Percentiles rank a stretch among this genome's conserved stretches.
These are phyloP conservation scores for Cantharis rufa DNA, from an alignment of 2,888 invertebrate genomes.

Conservation along the genomic window DNA sequence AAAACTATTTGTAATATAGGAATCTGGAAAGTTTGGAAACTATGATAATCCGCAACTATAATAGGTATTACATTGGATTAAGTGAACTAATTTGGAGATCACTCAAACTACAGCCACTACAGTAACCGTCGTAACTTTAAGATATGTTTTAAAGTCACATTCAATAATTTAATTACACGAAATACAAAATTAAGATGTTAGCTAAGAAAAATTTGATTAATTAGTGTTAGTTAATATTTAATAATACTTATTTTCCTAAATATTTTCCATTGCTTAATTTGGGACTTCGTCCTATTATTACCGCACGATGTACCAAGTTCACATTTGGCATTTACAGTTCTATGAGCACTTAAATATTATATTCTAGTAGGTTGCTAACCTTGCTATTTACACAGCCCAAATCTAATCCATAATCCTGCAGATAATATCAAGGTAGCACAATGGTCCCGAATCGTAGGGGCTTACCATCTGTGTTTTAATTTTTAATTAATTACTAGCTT, in stretches of 20 bases:
- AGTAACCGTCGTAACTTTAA: neutral
- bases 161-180: neutral
- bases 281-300: no score
- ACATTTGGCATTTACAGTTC: no score
- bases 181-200: neutral
- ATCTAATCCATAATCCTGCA: no score
- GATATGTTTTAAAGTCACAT: conserved; percentile 2
- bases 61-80: conserved; percentile 16
- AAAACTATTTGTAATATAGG: conserved; percentile 3
- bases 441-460: no score
- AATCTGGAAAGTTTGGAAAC: conserved; percentile 13
- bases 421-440: no score
- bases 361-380: no score
- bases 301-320: no score
- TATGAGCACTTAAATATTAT: no score
- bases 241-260: neutral
- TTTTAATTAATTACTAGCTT: no score
- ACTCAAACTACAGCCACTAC: conserved; percentile 9
- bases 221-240: neutral
- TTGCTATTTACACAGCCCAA: no score
- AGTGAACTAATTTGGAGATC: conserved; percentile 9
- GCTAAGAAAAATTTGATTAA: neutral
- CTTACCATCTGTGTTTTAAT: no score
- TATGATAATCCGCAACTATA: conserved; percentile 8
- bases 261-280: neutral